Evolutionary conservation across 30 jellyfish, hydroid and myxozoan genomes (phyloP), one percentile per base, ranked within the genome.

Genomic region (Morbakka virulenta): DNA sequence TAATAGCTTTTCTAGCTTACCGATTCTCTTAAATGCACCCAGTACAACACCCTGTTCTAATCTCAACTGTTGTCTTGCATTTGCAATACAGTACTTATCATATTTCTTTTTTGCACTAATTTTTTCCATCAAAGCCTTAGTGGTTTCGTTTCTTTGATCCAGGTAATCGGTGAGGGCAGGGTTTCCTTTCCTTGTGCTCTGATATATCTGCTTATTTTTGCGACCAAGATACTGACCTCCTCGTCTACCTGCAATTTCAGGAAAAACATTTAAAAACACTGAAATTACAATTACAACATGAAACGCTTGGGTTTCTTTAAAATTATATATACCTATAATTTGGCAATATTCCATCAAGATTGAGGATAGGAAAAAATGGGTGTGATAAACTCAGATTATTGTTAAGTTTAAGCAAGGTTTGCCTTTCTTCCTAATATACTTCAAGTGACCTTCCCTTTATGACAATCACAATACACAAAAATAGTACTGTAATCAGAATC

Each of bases 191-290:
- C 97, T 82, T 31, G 95, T 82, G 69, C 85, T 72, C 35, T 76
- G 69, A 35, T 89, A 89, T 26, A 89, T 76, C 3, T 67, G 29
- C n/a, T 30, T 52, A 70, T 73, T 82, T 31, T 47, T 1, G 32
- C 64, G 62, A 14, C 94, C 97, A 63, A 76, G 86, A 52, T 89
- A 76, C 21, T 81, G 69, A 47, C 66, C 86, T 2, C 97, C 97
- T 21, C 95, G 85, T 3, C 82, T 67, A 12, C 88, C 97, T 89
- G 35, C 2, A 63, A 17, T 20, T n/a, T n/a, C n/a, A n/a, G n/a
- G n/a, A n/a, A n/a, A n/a, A n/a, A n/a, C n/a, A n/a, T n/a, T n/a
- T n/a, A n/a, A n/a, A n/a, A n/a, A n/a, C n/a, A n/a, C n/a, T n/a
- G n/a, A n/a, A n/a, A n/a, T n/a, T n/a, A n/a, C n/a, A n/a, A n/a